Evolutionary conservation across 2,797 vertebrate genomes (phyloP).

Genomic region (Atherinosoma microstoma): DNA sequence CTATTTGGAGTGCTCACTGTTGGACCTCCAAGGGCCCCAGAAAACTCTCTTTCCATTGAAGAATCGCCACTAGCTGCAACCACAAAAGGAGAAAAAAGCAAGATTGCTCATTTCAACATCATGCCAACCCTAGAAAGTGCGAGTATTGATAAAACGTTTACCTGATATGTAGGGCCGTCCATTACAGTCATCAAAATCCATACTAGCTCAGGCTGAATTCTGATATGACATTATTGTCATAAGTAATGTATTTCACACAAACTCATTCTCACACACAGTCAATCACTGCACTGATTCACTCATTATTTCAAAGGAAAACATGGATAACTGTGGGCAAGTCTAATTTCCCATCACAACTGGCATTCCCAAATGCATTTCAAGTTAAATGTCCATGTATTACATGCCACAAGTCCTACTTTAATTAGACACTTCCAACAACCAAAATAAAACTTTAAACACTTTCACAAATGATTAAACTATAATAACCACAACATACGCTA

Average conservation of each 20-base stretch:
- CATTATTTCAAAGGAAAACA: conserved; percentile 2
- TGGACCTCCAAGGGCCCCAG: conserved; percentile 89
- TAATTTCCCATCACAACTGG: conserved; percentile 8
- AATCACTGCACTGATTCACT: background rate
- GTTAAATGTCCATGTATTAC: background rate
- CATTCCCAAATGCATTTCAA: background rate
- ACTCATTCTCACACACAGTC: background rate
- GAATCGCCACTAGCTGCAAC: conserved; percentile 92
- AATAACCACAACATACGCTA: conserved; percentile 2
- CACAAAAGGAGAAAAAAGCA: conserved; percentile 36
- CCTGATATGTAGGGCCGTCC: conserved; percentile 92
- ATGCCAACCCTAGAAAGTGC: background rate
- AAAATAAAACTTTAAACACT: background rate
- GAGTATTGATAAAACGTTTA: conserved; percentile 60
- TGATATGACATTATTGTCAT: conserved; percentile 63
- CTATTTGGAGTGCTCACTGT: conserved; percentile 96
- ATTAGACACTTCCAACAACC: background rate
- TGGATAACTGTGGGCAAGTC: background rate
- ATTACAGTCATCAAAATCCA: conserved; percentile 97
- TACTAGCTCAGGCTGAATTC: conserved; percentile 85
- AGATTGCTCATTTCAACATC: background rate
- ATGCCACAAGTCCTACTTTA: background rate
- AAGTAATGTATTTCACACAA: background rate
- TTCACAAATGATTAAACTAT: background rate
- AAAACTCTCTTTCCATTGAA: conserved; percentile 97